Conservation (phyloP, 1,140 invertebrate species). For the Dreissena rostriformis region DNA sequence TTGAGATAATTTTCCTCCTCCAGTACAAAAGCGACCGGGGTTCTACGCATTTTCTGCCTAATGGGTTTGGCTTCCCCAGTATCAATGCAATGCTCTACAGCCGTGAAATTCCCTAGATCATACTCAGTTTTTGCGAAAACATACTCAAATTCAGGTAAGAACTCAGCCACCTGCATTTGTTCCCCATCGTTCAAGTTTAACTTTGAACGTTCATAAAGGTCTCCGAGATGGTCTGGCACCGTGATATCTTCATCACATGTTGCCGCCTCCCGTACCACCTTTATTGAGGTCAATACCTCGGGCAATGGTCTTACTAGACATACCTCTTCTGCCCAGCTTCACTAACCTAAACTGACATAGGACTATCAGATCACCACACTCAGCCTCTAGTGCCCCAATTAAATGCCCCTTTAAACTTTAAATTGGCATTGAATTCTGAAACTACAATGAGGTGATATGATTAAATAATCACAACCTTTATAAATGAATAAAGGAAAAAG, state of each 20-base stretch:
- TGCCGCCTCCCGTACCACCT: no score
- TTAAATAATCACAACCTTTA: no score
- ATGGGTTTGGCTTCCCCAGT: conserved; percentile 40
- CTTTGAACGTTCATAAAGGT: not conserved
- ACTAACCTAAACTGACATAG: not conserved
- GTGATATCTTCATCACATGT: not conserved
- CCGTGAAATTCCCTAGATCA: conserved; percentile 51
- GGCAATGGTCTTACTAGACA: not conserved
- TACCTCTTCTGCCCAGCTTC: not conserved
- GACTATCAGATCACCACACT: not conserved
- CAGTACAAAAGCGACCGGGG: conserved; percentile 43
- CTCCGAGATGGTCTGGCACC: not conserved
- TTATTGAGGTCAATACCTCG: not conserved
- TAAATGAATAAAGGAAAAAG: no score
- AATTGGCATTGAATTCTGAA: no score
- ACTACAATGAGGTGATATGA: no score
- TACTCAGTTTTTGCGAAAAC: conserved; percentile 53
- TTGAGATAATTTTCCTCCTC: conserved; percentile 54
- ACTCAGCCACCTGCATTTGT: not conserved
- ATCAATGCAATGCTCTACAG: conserved; percentile 47
- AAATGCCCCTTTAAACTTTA: no score
- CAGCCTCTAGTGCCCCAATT: not conserved
- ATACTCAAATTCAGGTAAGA: conserved; percentile 22
- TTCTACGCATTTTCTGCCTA: conserved; percentile 35
- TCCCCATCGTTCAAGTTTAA: conserved; percentile 2